phyloP scores from a whole-genome alignment of 2,888 invertebrate species.

The Tribolium freemani region DNA sequence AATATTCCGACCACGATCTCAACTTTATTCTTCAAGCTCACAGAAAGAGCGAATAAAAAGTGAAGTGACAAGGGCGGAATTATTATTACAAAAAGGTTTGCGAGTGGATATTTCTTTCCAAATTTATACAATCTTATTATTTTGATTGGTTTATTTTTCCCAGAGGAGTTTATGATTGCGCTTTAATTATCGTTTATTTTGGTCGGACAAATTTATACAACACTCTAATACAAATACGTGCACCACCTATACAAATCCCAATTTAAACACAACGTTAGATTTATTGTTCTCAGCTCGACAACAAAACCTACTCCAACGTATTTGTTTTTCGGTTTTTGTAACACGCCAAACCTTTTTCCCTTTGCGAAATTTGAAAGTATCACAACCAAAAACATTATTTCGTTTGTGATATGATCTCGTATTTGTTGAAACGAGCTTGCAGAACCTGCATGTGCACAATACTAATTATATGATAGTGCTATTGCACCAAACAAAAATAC shows the following conservation, averaged over 20 bases:
- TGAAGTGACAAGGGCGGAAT: constrained; percentile 44
- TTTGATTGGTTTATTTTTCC: constrained; percentile 18
- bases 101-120: constrained; percentile 36
- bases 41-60: constrained; percentile 41
- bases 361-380: neutral
- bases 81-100: constrained; percentile 43
- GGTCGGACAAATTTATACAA: constrained; percentile 13
- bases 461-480: constrained; percentile 11
- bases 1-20: constrained; percentile 43
- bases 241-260: constrained; percentile 16
- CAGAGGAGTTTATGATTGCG: neutral
- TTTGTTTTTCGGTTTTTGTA: constrained; percentile 13
- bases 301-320: constrained; percentile 21
- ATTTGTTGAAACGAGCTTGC: constrained; percentile 6
- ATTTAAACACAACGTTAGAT: constrained; percentile 25
- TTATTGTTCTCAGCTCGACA: constrained; percentile 24
- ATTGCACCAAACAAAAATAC: constrained; percentile 3
- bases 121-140: constrained; percentile 34
- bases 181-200: constrained; percentile 23
- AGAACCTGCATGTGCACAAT: constrained; percentile 19
- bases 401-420: neutral
- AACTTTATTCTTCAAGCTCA: constrained; percentile 42
- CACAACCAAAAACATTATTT: neutral
- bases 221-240: constrained; percentile 30
- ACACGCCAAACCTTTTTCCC: neutral